Evolutionary conservation across 2,113 vertebrate genomes (phyloP), one percentile per base, ranked within the genome.

Genomic region (Myotis yumanensis): DNA sequence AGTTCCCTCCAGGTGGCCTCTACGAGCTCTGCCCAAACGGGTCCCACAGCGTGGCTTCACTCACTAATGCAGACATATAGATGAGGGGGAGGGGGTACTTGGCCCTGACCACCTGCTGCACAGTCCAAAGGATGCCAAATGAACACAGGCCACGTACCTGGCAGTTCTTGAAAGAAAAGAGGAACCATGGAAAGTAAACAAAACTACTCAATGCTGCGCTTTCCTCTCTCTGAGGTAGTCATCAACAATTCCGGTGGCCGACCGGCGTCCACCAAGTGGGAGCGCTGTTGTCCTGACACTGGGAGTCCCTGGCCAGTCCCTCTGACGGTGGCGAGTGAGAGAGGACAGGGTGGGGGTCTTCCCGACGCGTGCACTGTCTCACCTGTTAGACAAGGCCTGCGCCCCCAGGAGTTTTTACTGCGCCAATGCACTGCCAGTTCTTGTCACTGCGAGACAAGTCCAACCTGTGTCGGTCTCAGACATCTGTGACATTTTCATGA

Each of bases 161-260:
- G 20, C 4, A 72, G 62, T 92, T 91, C 37, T 81, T 48, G 14
- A 57, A 3, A 16, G 30, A 66, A 30, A 22, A 40, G 4, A 37
- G 16, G 5, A 64, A 28, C 14, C 25, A n/a, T 40, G 54, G 73
- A 84, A 46, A 64, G 48, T 72, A 54, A 93, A 71, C 86, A 40
- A 25, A 71, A 71, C 81, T 71, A 28, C 18, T 68, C 8, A 54
- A 12, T 90, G 25, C 37, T 35, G 9, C 76, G 11, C 81, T 89
- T 87, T 85, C 80, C 75, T 37, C 51, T 80, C 80, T 86, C 57
- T 68, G 96, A 95, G 92, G 96, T 96, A 95, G 95, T 96, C 35
- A 28, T 89, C 59, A 88, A 79, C 90, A 92, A 35, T 30, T 7
- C 52, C 9, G 52, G 51, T 9, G 43, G 69, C 69, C 86, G 79